Percentiles rank a stretch among this genome's conserved stretches.
These are phyloP conservation scores for Athalia rosae DNA, from an alignment of 2,888 invertebrate genomes.

Conservation along the genomic window DNA sequence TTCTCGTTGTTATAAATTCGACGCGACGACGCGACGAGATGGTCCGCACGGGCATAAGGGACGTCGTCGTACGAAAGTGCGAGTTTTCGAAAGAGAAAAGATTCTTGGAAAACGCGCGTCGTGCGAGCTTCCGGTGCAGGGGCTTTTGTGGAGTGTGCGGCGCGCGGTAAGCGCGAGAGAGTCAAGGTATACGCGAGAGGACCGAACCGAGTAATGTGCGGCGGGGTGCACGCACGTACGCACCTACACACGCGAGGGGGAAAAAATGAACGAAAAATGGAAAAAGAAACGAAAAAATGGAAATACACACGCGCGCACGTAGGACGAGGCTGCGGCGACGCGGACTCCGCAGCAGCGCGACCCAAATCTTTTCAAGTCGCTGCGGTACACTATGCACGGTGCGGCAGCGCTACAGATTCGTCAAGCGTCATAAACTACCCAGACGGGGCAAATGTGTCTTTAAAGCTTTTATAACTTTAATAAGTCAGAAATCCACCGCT, in stretches of 20 bases:
- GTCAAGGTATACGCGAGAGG: too few species aligned
- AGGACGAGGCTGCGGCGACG: too few species aligned
- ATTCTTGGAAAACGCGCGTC: conserved; percentile 32
- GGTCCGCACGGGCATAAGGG: too few species aligned
- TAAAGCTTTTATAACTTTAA: conserved; percentile 31
- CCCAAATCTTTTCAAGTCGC: conserved; percentile 35
- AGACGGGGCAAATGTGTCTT: conserved; percentile 25
- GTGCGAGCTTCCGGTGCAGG: conserved; percentile 24
- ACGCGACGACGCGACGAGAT: neutral
- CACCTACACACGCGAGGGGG: too few species aligned
- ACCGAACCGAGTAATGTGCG: too few species aligned
- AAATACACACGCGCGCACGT: too few species aligned
- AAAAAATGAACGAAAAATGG: too few species aligned
- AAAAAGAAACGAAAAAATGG: too few species aligned
- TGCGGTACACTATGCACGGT: conserved; percentile 11
- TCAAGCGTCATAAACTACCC: conserved; percentile 58
- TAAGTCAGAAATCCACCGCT: conserved; percentile 26
- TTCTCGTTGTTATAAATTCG: too few species aligned
- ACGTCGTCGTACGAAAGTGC: too few species aligned
- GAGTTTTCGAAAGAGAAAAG: conserved; percentile 25
- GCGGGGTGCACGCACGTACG: too few species aligned
- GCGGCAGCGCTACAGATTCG: conserved; percentile 52
- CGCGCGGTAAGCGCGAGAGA: neutral
- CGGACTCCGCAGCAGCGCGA: conserved; percentile 4
- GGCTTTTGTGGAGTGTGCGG: conserved; percentile 26